Percentiles rank a stretch among this genome's conserved stretches.
Evolutionary conservation across 1,140 invertebrate species (phyloP).

Genomic region (Macrotrachela quadricornifera): DNA sequence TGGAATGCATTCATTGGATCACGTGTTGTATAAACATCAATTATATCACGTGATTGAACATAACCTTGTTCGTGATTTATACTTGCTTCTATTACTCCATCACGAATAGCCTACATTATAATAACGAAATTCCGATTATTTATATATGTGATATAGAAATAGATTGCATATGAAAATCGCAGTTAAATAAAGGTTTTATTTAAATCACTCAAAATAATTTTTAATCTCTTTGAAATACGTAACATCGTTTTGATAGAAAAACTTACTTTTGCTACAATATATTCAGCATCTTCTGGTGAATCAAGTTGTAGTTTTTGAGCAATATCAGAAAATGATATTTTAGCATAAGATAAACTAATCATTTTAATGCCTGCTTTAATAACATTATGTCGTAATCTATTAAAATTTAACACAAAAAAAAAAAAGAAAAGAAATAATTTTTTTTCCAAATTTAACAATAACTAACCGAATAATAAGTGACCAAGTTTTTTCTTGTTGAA

Average conservation of each 20-base stretch:
- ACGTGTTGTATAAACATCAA: slow-evolving; percentile 84
- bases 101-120: slow-evolving; percentile 56
- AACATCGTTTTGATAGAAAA: too few species aligned
- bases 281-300: slow-evolving; percentile 89
- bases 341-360: slow-evolving; percentile 83
- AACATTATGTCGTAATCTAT: slow-evolving; percentile 70
- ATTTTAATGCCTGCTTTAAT: slow-evolving; percentile 94
- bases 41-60: slow-evolving; percentile 87
- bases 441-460: background rate
- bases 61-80: slow-evolving; percentile 82
- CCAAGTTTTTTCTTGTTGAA: slow-evolving; percentile 61
- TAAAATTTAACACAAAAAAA: background rate
- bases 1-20: slow-evolving; percentile 91
- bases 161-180: too few species aligned
- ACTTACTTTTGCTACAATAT: slow-evolving; percentile 73
- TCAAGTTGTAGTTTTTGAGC: slow-evolving; percentile 75
- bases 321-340: slow-evolving; percentile 81
- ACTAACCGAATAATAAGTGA: slow-evolving; percentile 52
- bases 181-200: too few species aligned
- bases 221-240: too few species aligned
- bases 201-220: too few species aligned
- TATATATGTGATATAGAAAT: too few species aligned
- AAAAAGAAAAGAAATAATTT: background rate
- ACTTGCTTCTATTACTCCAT: slow-evolving; percentile 86
- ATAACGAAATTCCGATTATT: background rate